Percentiles rank a stretch among this genome's conserved stretches.
Evolutionary conservation across 2,888 invertebrate species (phyloP).

Genomic region (Chrysomela aeneicollis): DNA sequence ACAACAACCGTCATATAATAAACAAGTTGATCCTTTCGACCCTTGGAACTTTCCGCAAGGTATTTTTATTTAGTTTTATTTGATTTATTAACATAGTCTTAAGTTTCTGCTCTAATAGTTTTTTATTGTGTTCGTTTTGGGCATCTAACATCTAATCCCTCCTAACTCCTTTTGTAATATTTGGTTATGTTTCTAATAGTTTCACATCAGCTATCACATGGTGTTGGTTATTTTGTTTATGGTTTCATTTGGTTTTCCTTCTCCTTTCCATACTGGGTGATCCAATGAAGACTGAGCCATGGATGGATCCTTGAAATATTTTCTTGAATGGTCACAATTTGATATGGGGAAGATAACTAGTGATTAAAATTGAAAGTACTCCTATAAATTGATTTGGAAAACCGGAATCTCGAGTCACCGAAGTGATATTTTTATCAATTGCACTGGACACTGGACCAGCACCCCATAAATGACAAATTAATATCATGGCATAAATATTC

Average conservation of each 20-base stretch:
- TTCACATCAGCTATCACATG: neutral
- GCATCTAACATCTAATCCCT: neutral
- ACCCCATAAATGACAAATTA: too few relatives aligned
- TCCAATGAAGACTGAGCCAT: neutral
- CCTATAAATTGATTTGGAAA: too few relatives aligned
- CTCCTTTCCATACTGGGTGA: neutral
- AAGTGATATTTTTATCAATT: too few relatives aligned
- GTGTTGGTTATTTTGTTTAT: neutral
- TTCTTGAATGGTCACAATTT: too few relatives aligned
- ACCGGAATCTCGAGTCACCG: too few relatives aligned
- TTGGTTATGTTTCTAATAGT: neutral
- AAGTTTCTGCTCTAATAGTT: slow-evolving; percentile 20
- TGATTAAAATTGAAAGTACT: too few relatives aligned
- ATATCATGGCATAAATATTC: too few relatives aligned
- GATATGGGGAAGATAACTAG: too few relatives aligned
- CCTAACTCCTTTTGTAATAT: neutral
- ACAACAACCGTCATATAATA: slow-evolving; percentile 50
- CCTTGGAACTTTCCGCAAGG: slow-evolving; percentile 69
- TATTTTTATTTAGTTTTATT: slow-evolving; percentile 55
- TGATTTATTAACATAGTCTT: slow-evolving; percentile 42
- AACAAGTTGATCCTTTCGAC: slow-evolving; percentile 63
- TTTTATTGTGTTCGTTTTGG: neutral
- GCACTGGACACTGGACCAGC: too few relatives aligned
- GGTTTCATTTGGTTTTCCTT: neutral
- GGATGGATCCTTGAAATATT: too few relatives aligned